phyloP scores from a whole-genome alignment of 2,888 invertebrate species.

The Idaea aversata region DNA sequence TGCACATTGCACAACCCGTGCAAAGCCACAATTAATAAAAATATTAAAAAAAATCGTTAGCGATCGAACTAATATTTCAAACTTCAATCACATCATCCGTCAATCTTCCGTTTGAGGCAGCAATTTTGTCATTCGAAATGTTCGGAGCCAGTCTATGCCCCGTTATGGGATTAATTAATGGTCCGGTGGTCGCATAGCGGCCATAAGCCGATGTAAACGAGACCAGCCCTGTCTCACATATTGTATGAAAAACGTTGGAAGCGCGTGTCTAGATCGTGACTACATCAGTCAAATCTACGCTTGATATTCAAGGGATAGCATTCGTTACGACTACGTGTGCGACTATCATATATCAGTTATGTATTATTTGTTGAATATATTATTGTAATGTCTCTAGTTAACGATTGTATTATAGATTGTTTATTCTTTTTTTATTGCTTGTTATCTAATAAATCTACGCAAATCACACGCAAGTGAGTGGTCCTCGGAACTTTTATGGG shows the following conservation, averaged over 20 bases:
- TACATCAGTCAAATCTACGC: conserved; percentile 71
- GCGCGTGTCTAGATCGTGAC: conserved; percentile 65
- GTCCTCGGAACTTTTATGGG: too few relatives aligned
- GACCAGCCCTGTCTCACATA: conserved; percentile 43
- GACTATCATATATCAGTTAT: conserved; percentile 43
- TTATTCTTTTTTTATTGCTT: conserved; percentile 10
- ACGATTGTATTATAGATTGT: conserved; percentile 23
- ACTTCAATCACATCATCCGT: conserved; percentile 64
- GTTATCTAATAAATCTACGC: too few relatives aligned
- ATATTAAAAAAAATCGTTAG: conserved; percentile 44
- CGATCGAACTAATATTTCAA: conserved; percentile 55
- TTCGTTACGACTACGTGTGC: conserved; percentile 53
- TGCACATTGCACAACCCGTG: too few relatives aligned
- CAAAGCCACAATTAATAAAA: too few relatives aligned
- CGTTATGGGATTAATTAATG: conserved; percentile 68
- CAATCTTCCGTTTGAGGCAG: conserved; percentile 48
- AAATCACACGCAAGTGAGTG: too few relatives aligned
- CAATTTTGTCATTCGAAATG: conserved; percentile 71
- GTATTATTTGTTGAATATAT: conserved; percentile 49
- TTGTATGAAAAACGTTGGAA: conserved; percentile 58
- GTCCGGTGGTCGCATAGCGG: conserved; percentile 38
- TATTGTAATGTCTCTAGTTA: conserved; percentile 40
- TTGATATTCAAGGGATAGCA: conserved; percentile 65
- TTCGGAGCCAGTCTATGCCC: conserved; percentile 47
- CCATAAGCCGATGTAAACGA: conserved; percentile 65